phyloP scores from a whole-genome alignment of 2,113 vertebrate genomes.

The Amblyornis subalaris region DNA sequence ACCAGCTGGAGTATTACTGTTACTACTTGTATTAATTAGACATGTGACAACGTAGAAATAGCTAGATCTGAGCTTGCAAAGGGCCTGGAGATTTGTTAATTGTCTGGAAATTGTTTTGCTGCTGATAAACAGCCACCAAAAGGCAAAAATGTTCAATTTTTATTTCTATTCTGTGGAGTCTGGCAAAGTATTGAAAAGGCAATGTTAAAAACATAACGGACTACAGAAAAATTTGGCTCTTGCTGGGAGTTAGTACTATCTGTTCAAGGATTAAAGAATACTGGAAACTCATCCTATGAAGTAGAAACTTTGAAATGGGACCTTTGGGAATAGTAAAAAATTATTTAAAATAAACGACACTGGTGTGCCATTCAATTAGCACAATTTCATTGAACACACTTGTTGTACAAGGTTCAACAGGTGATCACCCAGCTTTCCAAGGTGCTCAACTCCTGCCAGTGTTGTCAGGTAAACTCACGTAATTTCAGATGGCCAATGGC shows the following conservation, averaged over 20 bases:
- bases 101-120: conserved; percentile 1
- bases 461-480: background rate
- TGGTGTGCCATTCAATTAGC: background rate
- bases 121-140: background rate
- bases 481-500: rapidly evolving
- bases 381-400: background rate
- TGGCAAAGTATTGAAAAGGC: background rate
- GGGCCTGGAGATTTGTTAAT: background rate
- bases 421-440: background rate
- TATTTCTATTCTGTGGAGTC: background rate
- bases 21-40: background rate
- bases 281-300: background rate
- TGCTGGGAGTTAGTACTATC: background rate
- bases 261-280: background rate
- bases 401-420: background rate
- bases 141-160: conserved; percentile 16
- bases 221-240: background rate
- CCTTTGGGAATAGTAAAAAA: background rate
- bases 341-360: background rate
- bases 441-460: rapidly evolving
- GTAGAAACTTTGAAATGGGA: background rate
- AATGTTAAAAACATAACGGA: background rate
- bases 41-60: background rate
- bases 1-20: background rate
- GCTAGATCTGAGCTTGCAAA: background rate